Evolutionary conservation across 2,797 vertebrate species (phyloP), one percentile per base, ranked within the genome.

Genomic region (Agapornis canus): DNA sequence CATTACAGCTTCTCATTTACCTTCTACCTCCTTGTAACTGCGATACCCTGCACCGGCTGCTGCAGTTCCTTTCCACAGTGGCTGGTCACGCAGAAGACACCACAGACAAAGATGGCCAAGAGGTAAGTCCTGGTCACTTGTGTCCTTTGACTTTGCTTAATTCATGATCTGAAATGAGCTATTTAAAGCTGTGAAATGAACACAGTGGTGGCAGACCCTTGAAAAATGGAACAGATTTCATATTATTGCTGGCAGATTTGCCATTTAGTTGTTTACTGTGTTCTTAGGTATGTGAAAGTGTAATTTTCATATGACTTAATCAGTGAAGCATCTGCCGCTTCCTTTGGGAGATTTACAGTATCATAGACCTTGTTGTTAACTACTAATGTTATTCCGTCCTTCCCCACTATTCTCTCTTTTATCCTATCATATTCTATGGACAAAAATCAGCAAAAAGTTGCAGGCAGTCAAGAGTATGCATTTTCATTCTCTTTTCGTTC

Each of bases 11-110:
- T 90, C 98, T 99, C 95, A 97, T 99, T 94, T 99, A 99, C 97
- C 97, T 99, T 97, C 98, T 99, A 97, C 99, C 99, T 95, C 98
- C 99, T 84, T 99, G 99, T 97, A 99, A 99, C 98, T 99, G 99
- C 51, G 99, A 99, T 97, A 99, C 99, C 6, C 98, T 99, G 57
- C 99, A 99, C 94, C 98, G 99, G 48, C 98, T 99, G 82, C 98
- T 99, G 45, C 98, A 98, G 95, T 99, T 99, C 97, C 98, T 99
- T 96, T 98, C 98, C 93, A 99, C 98, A 8, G 99, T 99, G 94
- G 99, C 99, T 94, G 97, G 97, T 75, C 99, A 99, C 2, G 99
- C 99, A 26, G 98, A 99, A 26, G 98, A 99, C 93, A 95, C 97
- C 61, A 89, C 96, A 71, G 98, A 98, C 96, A 98, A 97, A 94